Conservation (phyloP, 2,888 invertebrate genomes). For the Drosophila conformis region DNA sequence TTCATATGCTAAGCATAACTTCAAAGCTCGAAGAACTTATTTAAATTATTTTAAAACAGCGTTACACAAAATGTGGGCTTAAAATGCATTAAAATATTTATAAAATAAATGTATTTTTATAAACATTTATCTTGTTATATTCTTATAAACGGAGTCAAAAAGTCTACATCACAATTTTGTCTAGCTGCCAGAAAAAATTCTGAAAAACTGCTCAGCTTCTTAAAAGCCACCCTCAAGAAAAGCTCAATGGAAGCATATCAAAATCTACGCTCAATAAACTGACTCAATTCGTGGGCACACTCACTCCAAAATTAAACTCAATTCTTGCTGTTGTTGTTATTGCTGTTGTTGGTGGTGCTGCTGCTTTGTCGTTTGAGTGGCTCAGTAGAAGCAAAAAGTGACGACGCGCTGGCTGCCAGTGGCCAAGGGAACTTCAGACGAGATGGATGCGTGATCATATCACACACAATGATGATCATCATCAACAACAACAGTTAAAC, state of each 20-base stretch:
- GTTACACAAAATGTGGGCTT: not conserved
- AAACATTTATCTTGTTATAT: not conserved
- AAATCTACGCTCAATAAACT: conserved; percentile 8
- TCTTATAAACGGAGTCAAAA: not conserved
- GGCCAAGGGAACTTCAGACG: conserved; percentile 74
- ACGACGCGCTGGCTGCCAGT: conserved; percentile 75
- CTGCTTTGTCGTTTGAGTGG: conserved; percentile 4
- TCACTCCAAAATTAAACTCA: conserved; percentile 43
- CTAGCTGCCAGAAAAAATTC: not conserved
- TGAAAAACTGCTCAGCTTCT: conserved; percentile 10
- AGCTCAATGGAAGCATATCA: conserved; percentile 28
- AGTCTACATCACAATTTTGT: not conserved
- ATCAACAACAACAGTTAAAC: conserved; percentile 62
- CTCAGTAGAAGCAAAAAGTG: conserved; percentile 52
- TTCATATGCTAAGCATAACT: not conserved
- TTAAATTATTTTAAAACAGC: not conserved
- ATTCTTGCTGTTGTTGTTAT: conserved; percentile 13
- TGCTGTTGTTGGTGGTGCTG: conserved; percentile 5
- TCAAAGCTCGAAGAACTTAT: not conserved
- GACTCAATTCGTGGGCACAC: conserved; percentile 46
- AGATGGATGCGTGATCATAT: conserved; percentile 71
- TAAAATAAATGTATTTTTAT: not conserved
- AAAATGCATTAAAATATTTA: not conserved
- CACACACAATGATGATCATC: conserved; percentile 48
- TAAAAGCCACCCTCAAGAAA: conserved; percentile 30